Evolutionary conservation across 2,888 invertebrate species (phyloP), one percentile per base, ranked within the genome.

Genomic region (Gymnocheta viridis): DNA sequence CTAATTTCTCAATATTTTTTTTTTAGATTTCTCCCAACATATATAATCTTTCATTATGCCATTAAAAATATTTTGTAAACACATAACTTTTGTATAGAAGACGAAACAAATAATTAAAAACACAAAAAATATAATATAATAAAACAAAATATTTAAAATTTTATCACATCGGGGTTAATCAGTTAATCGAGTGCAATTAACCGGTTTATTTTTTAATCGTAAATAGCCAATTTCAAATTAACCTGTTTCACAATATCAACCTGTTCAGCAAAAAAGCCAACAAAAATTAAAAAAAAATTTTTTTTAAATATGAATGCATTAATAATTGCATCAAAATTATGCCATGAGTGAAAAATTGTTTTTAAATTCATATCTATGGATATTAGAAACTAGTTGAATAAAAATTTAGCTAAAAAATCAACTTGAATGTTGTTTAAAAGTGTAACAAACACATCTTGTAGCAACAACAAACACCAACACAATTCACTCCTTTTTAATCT

Each of bases 141-240:
- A n/a, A n/a, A n/a, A n/a, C n/a, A n/a, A n/a, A n/a, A n/a, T n/a
- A n/a, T n/a, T n/a, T n/a, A n/a, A n/a, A n/a, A n/a, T n/a, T n/a
- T n/a, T n/a, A n/a, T n/a, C n/a, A n/a, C n/a, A n/a, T n/a, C n/a
- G n/a, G n/a, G n/a, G n/a, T n/a, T n/a, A n/a, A n/a, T n/a, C n/a
- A n/a, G n/a, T n/a, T n/a, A n/a, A n/a, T n/a, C n/a, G n/a, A 89
- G 97, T 96, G 93, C 98, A 98, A 89, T 96, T 95, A 92, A 96
- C n/a, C n/a, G n/a, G n/a, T n/a, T n/a, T n/a, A n/a, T n/a, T n/a
- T n/a, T n/a, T n/a, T n/a, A n/a, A n/a, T n/a, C n/a, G n/a, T n/a
- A n/a, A n/a, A n/a, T n/a, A n/a, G n/a, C n/a, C 95, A 86, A 97
- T 95, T 92, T 97, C 96, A 49, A n/a, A n/a, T n/a, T n/a, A n/a